These are phyloP conservation scores for Ophiodon elongatus DNA, from an alignment of 2,113 vertebrate species.

Conservation along the genomic window DNA sequence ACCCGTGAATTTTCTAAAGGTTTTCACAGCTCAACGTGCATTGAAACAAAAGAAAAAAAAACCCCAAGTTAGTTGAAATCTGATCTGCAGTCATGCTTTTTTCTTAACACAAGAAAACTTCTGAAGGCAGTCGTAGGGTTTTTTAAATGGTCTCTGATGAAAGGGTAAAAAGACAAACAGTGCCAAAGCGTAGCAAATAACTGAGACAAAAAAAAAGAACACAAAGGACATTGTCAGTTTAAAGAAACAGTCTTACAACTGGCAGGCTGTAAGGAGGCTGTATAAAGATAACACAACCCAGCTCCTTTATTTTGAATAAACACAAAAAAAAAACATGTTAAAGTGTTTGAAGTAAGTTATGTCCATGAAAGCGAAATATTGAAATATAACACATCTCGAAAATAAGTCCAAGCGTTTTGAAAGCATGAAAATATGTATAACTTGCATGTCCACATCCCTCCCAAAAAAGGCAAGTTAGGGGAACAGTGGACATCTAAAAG, in stretches of 20 bases:
- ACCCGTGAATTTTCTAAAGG: not conserved
- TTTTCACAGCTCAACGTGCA: not conserved
- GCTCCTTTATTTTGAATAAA: not conserved
- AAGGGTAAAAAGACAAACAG: constrained; percentile 3
- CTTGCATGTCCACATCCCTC: not conserved
- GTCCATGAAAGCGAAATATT: not conserved
- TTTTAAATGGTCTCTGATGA: not conserved
- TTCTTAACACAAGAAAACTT: not conserved
- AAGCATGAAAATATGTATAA: not conserved
- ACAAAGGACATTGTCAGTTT: constrained; percentile 20
- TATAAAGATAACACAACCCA: not conserved
- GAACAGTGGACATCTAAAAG: not conserved
- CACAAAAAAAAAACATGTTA: not conserved
- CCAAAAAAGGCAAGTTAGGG: not conserved
- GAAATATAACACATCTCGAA: not conserved
- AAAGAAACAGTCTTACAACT: constrained; percentile 23
- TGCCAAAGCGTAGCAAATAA: constrained; percentile 24
- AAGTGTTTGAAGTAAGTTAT: not conserved
- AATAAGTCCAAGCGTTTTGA: not conserved
- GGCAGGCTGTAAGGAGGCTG: constrained; percentile 17
- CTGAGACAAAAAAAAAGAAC: constrained; percentile 18
- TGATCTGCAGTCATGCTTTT: not conserved
- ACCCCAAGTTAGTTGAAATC: constrained; percentile 4
- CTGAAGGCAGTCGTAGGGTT: not conserved
- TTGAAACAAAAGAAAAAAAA: not conserved